phyloP scores from a whole-genome alignment of 2,888 invertebrate species.

The Drosophila ustulata region DNA sequence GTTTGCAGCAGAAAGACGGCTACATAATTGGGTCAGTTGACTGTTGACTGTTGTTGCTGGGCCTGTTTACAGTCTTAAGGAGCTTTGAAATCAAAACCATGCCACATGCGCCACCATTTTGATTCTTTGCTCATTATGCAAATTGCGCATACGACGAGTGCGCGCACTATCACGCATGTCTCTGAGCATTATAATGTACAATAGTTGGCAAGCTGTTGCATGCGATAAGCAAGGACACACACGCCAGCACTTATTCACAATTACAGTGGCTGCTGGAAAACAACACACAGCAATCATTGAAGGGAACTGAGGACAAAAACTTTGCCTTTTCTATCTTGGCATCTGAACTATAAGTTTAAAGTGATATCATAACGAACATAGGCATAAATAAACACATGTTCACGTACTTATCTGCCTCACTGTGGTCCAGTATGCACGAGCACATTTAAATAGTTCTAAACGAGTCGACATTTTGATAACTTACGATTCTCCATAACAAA shows the following conservation, averaged over 20 bases:
- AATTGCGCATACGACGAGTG: slow-evolving; percentile 69
- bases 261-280: slow-evolving; percentile 12
- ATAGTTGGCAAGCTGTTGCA: slow-evolving; percentile 68
- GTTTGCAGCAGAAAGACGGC: slow-evolving; percentile 31
- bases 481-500: slow-evolving; percentile 45
- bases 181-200: slow-evolving; percentile 32
- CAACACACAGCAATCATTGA: not conserved
- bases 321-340: not conserved
- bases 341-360: not conserved
- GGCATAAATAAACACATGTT: slow-evolving; percentile 1
- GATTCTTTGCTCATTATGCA: slow-evolving; percentile 70
- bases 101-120: slow-evolving; percentile 44
- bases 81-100: slow-evolving; percentile 45
- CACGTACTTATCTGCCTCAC: not conserved
- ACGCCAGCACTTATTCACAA: slow-evolving; percentile 6
- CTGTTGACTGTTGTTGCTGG: slow-evolving; percentile 18
- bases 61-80: slow-evolving; percentile 22
- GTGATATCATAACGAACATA: not conserved
- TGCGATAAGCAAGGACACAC: slow-evolving; percentile 27
- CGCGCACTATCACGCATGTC: slow-evolving; percentile 38
- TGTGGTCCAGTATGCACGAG: not conserved
- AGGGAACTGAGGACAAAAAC: not conserved
- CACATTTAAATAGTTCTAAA: slow-evolving; percentile 16
- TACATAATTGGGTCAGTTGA: slow-evolving; percentile 65
- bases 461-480: slow-evolving; percentile 46